phyloP scores from a whole-genome alignment of 1,140 invertebrate species.

The Thaumatotibia leucotreta region DNA sequence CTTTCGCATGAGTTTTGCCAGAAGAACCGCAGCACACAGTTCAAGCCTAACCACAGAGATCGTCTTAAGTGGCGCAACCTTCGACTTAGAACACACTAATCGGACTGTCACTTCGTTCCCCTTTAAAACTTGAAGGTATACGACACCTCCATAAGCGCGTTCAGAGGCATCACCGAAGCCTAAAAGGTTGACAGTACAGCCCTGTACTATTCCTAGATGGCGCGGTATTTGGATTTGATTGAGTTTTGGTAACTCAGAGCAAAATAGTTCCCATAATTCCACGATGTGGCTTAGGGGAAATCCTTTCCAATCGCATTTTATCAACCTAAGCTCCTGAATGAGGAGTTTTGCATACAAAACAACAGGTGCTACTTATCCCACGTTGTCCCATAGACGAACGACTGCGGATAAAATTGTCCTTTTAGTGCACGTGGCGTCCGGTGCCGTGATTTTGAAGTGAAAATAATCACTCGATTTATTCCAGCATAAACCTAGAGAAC shows the following conservation, averaged over 20 bases:
- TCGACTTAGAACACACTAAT: constrained; percentile 31
- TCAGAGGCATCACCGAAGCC: no score
- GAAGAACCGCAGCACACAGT: constrained; percentile 27
- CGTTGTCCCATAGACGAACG: constrained; percentile 26
- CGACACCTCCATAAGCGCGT: no score
- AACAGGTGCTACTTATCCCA: constrained; percentile 29
- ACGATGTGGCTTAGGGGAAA: constrained; percentile 15
- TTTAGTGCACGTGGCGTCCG: no score
- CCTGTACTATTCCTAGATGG: constrained; percentile 15
- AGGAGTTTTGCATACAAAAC: constrained; percentile 39
- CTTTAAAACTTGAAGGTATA: no score
- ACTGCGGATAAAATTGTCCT: constrained; percentile 27
- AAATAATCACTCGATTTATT: no score
- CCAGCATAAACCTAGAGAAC: no score
- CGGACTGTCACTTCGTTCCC: not conserved
- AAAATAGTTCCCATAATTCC: constrained; percentile 17
- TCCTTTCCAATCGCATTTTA: constrained; percentile 43
- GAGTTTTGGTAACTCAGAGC: constrained; percentile 20
- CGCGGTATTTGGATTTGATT: constrained; percentile 21
- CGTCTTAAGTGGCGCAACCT: constrained; percentile 24
- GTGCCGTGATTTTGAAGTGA: no score
- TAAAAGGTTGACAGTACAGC: constrained; percentile 2
- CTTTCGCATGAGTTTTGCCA: constrained; percentile 28
- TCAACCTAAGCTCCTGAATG: constrained; percentile 39
- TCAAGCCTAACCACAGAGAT: constrained; percentile 32